phyloP scores from a whole-genome alignment of 1,140 invertebrate species.

The Tetramorium alpestre region DNA sequence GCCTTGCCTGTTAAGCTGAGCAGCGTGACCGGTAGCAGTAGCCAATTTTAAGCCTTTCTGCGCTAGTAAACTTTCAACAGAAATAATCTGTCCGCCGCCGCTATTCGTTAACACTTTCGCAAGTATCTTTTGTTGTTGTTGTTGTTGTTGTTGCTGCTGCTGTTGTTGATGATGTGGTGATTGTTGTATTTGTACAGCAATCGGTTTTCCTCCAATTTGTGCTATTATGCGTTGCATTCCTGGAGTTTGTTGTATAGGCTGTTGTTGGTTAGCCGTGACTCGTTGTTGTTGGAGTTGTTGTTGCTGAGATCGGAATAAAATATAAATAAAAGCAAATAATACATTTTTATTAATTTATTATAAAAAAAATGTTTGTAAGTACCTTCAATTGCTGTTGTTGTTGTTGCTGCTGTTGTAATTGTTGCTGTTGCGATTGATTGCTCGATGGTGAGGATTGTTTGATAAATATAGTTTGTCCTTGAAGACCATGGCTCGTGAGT shows the following conservation, averaged over 20 bases:
- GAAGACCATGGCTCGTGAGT: conserved; percentile 82
- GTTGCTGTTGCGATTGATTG: conserved; percentile 78
- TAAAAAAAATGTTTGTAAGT: conserved; percentile 1
- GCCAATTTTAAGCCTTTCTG: conserved; percentile 86
- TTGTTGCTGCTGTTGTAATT: conserved; percentile 77
- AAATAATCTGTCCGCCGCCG: conserved; percentile 88
- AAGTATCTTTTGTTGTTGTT: conserved; percentile 85
- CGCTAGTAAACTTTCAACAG: conserved; percentile 89
- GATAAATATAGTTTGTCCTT: conserved; percentile 84
- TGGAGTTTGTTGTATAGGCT: conserved; percentile 77
- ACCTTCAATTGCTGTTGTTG: conserved; percentile 81
- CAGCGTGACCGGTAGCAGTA: conserved; percentile 76
- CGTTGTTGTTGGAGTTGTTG: conserved; percentile 71
- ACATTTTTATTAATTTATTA: background rate
- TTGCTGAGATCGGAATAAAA: conserved; percentile 21
- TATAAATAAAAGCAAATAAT: background rate
- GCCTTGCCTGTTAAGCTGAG: conserved; percentile 81
- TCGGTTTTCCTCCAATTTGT: conserved; percentile 85
- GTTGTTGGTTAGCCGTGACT: conserved; percentile 73
- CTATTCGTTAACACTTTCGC: conserved; percentile 88
- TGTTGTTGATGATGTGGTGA: conserved; percentile 82
- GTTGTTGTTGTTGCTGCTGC: conserved; percentile 81
- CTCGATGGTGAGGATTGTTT: conserved; percentile 82
- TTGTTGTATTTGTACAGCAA: conserved; percentile 84
- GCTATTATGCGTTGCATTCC: conserved; percentile 85